Evolutionary conservation across 2,113 vertebrate species (phyloP).

Genomic region (Onychorhynchus coronatus): DNA sequence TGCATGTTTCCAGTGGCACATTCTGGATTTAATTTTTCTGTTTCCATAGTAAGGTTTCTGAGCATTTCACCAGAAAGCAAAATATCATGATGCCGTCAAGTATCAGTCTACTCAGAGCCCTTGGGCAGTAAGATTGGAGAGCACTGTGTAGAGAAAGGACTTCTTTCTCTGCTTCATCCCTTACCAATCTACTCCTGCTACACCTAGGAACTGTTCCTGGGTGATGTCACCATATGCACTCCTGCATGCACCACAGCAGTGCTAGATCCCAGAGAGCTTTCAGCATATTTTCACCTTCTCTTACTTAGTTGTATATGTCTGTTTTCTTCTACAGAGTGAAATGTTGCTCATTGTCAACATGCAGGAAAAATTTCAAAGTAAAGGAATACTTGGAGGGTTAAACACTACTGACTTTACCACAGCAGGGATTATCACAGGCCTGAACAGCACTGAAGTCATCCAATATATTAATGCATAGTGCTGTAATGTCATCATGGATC

Average conservation of each 20-base stretch:
- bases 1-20: background rate
- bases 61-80: background rate
- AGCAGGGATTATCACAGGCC: background rate
- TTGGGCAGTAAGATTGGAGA: background rate
- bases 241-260: background rate
- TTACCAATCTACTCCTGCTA: background rate
- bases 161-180: background rate
- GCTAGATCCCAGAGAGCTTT: background rate
- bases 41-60: background rate
- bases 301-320: background rate
- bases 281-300: background rate
- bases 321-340: background rate
- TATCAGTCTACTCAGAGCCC: background rate
- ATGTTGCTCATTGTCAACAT: background rate
- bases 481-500: background rate
- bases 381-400: background rate
- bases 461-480: background rate
- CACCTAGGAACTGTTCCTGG: background rate
- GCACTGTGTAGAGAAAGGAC: background rate
- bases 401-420: background rate
- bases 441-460: background rate
- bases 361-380: background rate
- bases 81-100: background rate
- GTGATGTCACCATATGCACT: background rate
- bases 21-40: background rate